phyloP scores from a whole-genome alignment of 2,888 invertebrate species.

The Callyntrura guangdongensis region DNA sequence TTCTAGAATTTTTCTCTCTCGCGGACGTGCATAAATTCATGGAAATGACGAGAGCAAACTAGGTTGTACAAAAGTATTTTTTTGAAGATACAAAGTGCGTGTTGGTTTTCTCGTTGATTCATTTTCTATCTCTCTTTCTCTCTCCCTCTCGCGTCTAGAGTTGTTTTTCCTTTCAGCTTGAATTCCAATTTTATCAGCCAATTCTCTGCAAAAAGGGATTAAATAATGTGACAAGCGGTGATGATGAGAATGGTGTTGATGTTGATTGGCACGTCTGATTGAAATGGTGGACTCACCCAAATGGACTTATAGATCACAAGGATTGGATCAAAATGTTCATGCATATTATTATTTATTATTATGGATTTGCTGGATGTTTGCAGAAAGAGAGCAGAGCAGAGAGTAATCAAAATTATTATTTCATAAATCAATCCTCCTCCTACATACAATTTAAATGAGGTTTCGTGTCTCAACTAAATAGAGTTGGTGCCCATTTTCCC shows the following conservation, averaged over 20 bases:
- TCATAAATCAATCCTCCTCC: constrained; percentile 32
- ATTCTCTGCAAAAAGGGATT: constrained; percentile 9
- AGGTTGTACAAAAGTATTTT: background rate
- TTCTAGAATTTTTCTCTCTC: background rate
- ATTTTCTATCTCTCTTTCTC: background rate
- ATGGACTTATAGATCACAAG: background rate
- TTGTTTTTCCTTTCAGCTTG: background rate
- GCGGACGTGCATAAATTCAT: constrained; percentile 34
- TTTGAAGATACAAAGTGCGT: background rate
- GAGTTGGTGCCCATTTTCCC: constrained; percentile 26
- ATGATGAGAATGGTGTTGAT: background rate
- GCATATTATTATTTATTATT: background rate
- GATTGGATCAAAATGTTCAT: background rate
- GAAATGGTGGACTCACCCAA: constrained; percentile 46
- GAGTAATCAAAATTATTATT: constrained; percentile 32
- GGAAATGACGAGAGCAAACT: constrained; percentile 19
- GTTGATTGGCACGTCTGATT: constrained; percentile 61
- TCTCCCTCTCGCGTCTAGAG: background rate
- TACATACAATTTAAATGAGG: constrained; percentile 15
- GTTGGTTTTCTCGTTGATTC: constrained; percentile 42
- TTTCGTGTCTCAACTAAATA: background rate
- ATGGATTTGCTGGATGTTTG: constrained; percentile 45
- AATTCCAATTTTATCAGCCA: constrained; percentile 57
- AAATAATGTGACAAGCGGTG: constrained; percentile 40
- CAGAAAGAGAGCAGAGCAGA: background rate